Base-by-base conservation (phyloP, 2,113 vertebrate species). In the Mormoops blainvillei region DNA sequence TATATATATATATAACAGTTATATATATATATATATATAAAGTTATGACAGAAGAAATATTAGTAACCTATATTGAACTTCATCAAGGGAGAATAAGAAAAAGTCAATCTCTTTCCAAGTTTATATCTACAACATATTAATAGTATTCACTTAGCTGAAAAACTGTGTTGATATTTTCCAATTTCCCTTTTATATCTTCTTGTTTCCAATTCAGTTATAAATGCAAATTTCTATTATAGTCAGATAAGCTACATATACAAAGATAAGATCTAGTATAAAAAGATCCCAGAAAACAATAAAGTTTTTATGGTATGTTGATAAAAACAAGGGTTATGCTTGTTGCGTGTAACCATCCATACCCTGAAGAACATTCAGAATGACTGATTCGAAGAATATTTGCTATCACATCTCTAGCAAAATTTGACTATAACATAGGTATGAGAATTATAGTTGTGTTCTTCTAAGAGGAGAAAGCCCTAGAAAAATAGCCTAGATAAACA, bases 41-140 rank as follows among this genome's bases (percentile, higher is more conserved):
- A 54, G 65, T 48, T 50, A 10, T 73, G n/a, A 91, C 15, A 41
- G 67, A 85, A 78, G 22, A 84, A 95, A 80, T 80, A 87, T 68
- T 94, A 96, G 74, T 95, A 74, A 87, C 31, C 20, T 83, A 73
- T 65, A 54, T 9, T 86, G 36, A 87, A 86, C 58, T 73, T 92
- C 56, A 85, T 77, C 50, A 90, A 86, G 38, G 52, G 19, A 78
- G 36, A 89, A 84, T 45, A 90, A 65, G 73, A 80, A 87, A 94
- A 91, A 77, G 28, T 24, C 3, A 76, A 31, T 38, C 1, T 36
- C 11, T 67, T 80, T 90, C 65, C n/a, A 87, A 43, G 5, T 48
- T 95, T 78, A 61, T 96, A 50, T 82, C 63, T 94, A 28, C 11
- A 93, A 19, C 38, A 43, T 50, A 19, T 73, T 70, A 95, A 31